Evolutionary conservation across 2,888 invertebrate species (phyloP).

Genomic region (Cryptophagus acutangulus): DNA sequence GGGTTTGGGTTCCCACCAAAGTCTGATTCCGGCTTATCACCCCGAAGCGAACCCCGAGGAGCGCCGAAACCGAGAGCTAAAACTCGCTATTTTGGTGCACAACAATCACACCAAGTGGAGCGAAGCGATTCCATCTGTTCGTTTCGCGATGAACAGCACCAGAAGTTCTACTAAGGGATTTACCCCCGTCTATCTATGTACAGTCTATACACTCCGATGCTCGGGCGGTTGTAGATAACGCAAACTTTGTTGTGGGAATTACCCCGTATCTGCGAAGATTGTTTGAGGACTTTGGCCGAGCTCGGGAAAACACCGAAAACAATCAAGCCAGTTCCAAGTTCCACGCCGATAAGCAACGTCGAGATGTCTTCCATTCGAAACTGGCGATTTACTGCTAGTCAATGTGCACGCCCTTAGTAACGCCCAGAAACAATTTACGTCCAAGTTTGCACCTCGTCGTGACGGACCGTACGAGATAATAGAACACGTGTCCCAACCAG

Average conservation of each 20-base stretch:
- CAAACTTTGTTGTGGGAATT: constrained; percentile 33
- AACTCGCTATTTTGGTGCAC: constrained; percentile 29
- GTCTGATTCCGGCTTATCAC: constrained; percentile 17
- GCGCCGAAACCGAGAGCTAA: constrained; percentile 29
- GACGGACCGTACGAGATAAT: too few species aligned
- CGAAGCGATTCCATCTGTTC: constrained; percentile 25
- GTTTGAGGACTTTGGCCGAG: too few species aligned
- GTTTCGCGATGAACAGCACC: constrained; percentile 40
- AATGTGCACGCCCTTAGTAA: too few species aligned
- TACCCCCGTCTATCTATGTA: constrained; percentile 36
- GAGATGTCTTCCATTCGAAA: too few species aligned
- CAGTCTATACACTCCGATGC: constrained; percentile 31
- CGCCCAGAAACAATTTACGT: too few species aligned
- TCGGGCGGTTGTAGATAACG: constrained; percentile 26
- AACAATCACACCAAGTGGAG: constrained; percentile 34
- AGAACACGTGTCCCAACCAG: too few species aligned
- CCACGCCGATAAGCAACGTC: too few species aligned
- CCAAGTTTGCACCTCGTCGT: too few species aligned
- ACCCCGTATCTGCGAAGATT: constrained; percentile 32
- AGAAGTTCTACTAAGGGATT: constrained; percentile 16
- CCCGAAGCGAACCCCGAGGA: constrained; percentile 14
- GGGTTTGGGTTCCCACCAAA: constrained; percentile 28
- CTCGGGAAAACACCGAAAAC: too few species aligned
- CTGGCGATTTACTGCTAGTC: too few species aligned
- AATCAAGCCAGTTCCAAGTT: too few species aligned